These are phyloP conservation scores for Prosopocoilus inquinatus DNA, from an alignment of 2,888 invertebrate genomes.

Conservation along the genomic window DNA sequence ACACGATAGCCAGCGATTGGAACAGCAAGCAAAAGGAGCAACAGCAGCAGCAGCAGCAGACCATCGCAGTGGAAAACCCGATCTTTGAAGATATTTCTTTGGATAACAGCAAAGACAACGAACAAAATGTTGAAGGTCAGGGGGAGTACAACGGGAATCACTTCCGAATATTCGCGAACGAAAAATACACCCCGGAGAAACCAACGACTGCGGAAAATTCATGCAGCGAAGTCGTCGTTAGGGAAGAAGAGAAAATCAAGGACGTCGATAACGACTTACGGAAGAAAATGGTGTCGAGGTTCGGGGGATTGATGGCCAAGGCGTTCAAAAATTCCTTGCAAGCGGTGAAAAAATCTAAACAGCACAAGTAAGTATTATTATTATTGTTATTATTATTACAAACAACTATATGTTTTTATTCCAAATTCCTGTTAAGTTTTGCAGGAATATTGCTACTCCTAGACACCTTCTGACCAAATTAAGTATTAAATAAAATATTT, in stretches of 20 bases:
- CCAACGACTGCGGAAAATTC: slow-evolving; percentile 1
- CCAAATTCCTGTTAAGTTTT: too few relatives aligned
- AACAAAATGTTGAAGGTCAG: not conserved
- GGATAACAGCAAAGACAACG: slow-evolving; percentile 17
- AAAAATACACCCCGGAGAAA: slow-evolving; percentile 10
- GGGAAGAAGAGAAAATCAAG: slow-evolving; percentile 22
- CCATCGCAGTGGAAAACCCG: slow-evolving; percentile 10
- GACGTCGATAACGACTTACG: slow-evolving; percentile 27
- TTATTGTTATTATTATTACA: not conserved
- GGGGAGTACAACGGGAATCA: not conserved
- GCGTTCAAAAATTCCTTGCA: slow-evolving; percentile 25
- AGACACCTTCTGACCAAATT: too few relatives aligned
- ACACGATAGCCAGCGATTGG: slow-evolving; percentile 48
- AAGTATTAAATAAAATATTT: too few relatives aligned
- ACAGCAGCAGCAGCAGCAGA: not conserved
- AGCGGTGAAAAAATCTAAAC: slow-evolving; percentile 11
- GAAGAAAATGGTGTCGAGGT: slow-evolving; percentile 28
- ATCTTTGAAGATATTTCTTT: slow-evolving; percentile 32
- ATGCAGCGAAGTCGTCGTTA: slow-evolving; percentile 21
- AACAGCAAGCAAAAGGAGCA: slow-evolving; percentile 25
- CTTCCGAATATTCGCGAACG: not conserved
- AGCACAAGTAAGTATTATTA: slow-evolving; percentile 12
- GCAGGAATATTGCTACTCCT: too few relatives aligned
- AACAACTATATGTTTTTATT: too few relatives aligned
- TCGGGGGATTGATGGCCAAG: slow-evolving; percentile 32